Evolutionary conservation across 2,797 vertebrate species (phyloP).

Genomic region (Momotus momota): DNA sequence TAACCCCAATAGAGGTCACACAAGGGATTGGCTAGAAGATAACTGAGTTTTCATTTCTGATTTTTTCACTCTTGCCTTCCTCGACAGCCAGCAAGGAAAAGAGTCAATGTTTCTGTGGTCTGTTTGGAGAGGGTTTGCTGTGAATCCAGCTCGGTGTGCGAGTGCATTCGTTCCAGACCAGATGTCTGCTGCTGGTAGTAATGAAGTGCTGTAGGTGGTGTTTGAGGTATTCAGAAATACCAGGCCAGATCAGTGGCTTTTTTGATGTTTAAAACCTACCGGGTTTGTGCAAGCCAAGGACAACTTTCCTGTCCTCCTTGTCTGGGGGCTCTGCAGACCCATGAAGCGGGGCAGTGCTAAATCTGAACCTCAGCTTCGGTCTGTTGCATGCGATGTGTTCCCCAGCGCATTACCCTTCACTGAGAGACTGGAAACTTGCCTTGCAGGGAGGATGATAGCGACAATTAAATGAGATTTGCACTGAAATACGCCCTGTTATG

Average conservation of each 20-base stretch:
- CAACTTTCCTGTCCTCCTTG: neutral
- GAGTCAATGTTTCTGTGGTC: neutral
- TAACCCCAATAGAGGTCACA: neutral
- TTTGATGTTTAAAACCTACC: neutral
- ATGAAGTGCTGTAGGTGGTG: neutral
- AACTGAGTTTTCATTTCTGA: neutral
- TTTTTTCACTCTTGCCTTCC: neutral
- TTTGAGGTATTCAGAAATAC: neutral
- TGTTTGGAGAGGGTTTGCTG: neutral
- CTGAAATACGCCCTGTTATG: fast-evolving
- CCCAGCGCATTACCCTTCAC: neutral
- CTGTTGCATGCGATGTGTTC: neutral
- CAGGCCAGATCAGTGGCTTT: neutral
- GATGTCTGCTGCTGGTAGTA: neutral
- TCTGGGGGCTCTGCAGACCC: neutral
- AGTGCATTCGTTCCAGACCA: neutral
- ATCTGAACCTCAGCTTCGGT: neutral
- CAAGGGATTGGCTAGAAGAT: neutral
- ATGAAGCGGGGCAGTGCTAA: neutral
- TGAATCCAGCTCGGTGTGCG: neutral
- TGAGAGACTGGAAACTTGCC: neutral
- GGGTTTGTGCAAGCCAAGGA: neutral
- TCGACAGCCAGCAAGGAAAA: neutral
- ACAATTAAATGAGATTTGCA: neutral
- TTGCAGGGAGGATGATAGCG: fast-evolving